These are phyloP conservation scores for Tenthredo livida DNA, from an alignment of 2,888 invertebrate genomes.

Conservation along the genomic window DNA sequence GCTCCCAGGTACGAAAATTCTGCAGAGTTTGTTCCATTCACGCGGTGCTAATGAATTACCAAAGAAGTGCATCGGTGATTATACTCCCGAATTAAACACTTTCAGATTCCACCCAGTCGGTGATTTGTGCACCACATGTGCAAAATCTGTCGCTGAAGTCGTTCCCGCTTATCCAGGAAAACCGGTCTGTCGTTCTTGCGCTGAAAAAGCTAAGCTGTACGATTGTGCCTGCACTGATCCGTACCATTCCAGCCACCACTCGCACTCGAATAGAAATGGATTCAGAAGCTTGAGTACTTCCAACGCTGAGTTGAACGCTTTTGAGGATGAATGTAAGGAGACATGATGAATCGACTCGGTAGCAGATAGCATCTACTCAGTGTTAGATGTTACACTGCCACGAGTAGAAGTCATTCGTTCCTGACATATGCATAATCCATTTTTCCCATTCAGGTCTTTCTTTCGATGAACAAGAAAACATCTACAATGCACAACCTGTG, in stretches of 20 bases:
- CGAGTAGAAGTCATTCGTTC: background rate
- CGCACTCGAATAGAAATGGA: background rate
- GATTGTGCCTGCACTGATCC: background rate
- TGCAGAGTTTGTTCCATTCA: background rate
- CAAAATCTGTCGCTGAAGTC: slow-evolving; percentile 54
- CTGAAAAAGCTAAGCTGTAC: background rate
- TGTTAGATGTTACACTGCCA: background rate
- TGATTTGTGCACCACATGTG: slow-evolving; percentile 61
- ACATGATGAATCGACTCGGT: background rate
- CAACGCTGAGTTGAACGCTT: slow-evolving; percentile 26
- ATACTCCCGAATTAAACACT: slow-evolving; percentile 14
- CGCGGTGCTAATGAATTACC: background rate
- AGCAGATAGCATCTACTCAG: background rate
- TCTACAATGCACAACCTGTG: slow-evolving; percentile 54
- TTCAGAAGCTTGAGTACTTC: background rate
- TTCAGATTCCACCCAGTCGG: slow-evolving; percentile 61
- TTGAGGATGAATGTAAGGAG: slow-evolving; percentile 33
- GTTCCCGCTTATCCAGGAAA: slow-evolving; percentile 66
- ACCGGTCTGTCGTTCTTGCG: slow-evolving; percentile 56
- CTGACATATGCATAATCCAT: background rate
- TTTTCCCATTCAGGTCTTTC: slow-evolving; percentile 51
- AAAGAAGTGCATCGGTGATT: background rate
- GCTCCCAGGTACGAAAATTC: slow-evolving; percentile 54
- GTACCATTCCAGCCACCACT: background rate
- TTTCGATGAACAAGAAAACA: slow-evolving; percentile 59